Evolutionary conservation across 2,113 vertebrate species (phyloP).

Genomic region (Nestor notabilis): DNA sequence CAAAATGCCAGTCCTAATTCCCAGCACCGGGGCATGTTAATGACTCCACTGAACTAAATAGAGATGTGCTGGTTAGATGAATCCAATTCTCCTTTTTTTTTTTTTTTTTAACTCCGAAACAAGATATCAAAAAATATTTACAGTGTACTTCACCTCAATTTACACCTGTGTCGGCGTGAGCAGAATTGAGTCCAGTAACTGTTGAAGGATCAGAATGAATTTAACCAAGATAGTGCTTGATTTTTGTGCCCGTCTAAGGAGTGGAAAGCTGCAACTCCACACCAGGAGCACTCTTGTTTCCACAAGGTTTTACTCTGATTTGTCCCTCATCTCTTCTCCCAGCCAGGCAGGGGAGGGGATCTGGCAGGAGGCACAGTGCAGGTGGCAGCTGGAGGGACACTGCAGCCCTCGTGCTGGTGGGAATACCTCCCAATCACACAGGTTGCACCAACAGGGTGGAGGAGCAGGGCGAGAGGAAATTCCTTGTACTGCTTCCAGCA

Average conservation of each 20-base stretch:
- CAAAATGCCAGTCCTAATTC: neutral
- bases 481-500: neutral
- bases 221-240: neutral
- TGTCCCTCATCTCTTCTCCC: neutral
- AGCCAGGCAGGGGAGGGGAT: neutral
- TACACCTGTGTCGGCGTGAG: neutral
- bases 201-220: neutral
- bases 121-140: neutral
- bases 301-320: neutral
- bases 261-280: neutral
- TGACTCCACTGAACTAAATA: neutral
- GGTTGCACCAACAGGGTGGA: neutral
- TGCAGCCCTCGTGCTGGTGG: accelerated
- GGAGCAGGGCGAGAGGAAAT: neutral
- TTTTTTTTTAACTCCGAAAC: neutral
- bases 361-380: neutral
- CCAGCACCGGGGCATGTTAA: neutral
- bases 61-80: neutral
- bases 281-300: neutral
- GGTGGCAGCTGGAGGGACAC: neutral
- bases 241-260: neutral
- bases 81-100: neutral
- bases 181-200: neutral
- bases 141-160: neutral
- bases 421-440: neutral